These are phyloP conservation scores for Atlantisia rogersi DNA, from an alignment of 2,113 vertebrate species.

Conservation along the genomic window DNA sequence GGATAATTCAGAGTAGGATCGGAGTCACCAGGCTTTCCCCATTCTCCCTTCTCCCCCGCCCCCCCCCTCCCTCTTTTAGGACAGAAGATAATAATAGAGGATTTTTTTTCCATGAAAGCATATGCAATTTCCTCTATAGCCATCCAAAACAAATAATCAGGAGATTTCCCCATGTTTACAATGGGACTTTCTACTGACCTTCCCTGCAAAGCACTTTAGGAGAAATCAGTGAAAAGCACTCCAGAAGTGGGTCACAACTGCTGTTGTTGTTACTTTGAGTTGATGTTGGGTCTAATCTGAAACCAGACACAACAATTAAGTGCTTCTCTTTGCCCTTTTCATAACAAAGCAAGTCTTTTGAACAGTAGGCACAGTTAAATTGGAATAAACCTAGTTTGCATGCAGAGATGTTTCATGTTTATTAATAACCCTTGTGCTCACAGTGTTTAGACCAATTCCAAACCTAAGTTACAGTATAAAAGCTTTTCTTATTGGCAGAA, in stretches of 20 bases:
- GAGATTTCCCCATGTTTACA: constrained; percentile 54
- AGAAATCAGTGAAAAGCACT: constrained; percentile 25
- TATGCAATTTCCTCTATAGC: constrained; percentile 40
- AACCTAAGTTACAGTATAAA: neutral
- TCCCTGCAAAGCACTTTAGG: constrained; percentile 22
- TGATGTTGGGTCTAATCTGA: neutral
- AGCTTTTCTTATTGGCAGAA: neutral
- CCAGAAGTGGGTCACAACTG: neutral
- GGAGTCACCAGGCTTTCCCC: neutral
- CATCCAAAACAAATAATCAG: constrained; percentile 64
- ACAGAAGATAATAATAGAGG: constrained; percentile 38
- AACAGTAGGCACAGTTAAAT: neutral
- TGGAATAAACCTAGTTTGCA: neutral
- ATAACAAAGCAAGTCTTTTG: neutral
- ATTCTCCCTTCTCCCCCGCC: too few species aligned
- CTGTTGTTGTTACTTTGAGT: constrained; percentile 20
- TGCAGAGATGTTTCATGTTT: neutral
- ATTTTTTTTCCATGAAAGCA: constrained; percentile 40
- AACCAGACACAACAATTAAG: neutral
- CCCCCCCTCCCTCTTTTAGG: neutral
- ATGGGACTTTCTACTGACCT: constrained; percentile 44
- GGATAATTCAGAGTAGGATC: constrained; percentile 2
- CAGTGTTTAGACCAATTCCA: neutral
- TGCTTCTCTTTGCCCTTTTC: neutral
- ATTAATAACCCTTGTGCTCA: neutral